Conservation (phyloP, 2,797 vertebrate species). For the Aldrovandia affinis region DNA sequence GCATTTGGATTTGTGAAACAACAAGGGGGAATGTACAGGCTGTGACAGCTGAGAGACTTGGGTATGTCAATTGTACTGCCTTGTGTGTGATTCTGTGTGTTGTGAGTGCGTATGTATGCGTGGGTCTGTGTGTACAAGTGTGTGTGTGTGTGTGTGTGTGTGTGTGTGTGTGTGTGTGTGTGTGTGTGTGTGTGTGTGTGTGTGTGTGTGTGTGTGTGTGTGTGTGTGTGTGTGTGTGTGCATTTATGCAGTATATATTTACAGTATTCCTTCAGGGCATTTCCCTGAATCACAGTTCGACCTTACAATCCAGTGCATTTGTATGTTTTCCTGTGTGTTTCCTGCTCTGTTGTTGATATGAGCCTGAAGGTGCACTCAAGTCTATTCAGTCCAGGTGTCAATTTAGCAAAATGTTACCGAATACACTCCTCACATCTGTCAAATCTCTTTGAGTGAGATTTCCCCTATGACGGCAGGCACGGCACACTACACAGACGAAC, state of each 20-base stretch:
- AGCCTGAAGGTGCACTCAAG: neutral
- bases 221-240: neutral
- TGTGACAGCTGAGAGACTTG: constrained; percentile 24
- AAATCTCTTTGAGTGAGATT: neutral
- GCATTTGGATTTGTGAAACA: constrained; percentile 5
- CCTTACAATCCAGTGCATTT: neutral
- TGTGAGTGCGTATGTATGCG: constrained; percentile 31
- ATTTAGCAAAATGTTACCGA: too few species aligned
- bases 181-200: constrained; percentile 15
- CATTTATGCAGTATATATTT: constrained; percentile 4
- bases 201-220: constrained; percentile 3
- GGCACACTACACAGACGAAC: neutral
- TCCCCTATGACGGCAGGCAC: neutral
- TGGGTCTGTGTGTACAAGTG: constrained; percentile 7
- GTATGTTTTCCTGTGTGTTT: neutral
- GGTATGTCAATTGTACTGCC: constrained; percentile 31
- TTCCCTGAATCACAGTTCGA: neutral
- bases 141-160: constrained; percentile 28
- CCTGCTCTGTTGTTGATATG: neutral
- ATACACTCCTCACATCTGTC: neutral
- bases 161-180: constrained; percentile 3
- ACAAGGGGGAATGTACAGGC: constrained; percentile 23
- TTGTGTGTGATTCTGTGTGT: constrained; percentile 24
- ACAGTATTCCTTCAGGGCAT: neutral
- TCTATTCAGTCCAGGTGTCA: neutral